Base-by-base conservation (phyloP, 1,140 invertebrate species). In the Leptestheria dahalacensis region DNA sequence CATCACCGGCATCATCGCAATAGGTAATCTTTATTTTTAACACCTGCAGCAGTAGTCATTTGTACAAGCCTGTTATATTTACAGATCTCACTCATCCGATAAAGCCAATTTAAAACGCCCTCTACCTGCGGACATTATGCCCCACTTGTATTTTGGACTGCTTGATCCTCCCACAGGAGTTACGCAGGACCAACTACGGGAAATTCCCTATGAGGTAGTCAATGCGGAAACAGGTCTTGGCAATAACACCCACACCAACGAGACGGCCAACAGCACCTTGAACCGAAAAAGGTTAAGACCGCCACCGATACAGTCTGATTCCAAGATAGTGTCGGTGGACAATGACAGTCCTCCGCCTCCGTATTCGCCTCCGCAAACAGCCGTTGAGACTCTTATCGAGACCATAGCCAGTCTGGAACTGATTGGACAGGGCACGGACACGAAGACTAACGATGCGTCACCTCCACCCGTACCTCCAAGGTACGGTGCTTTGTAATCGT, bases 121-220 rank as follows among this genome's bases (percentile, higher is more conserved):
- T 70, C 71, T 87, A 29, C 82, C 81, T 1, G 74, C 78, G 64
- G 87, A 90, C 72, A 68, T 90, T 3, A 74, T 75, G 63, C 72
- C 75, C 70, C 89, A 94, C 73, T 77, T 96, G 65, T 86, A 94
- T 69, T 94, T 91, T 73, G 82, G 86, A 67, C 75, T 95, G 65
- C 81, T 95, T 52, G 90, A 94, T 64, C 91, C 89, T 64, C 91
- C 89, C 0, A 79, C 81, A 20, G 88, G 87, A 41, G 86, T 95
- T 84, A 85, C 83, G 50, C 87, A 90, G 65, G 84, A 86, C 62
- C 88, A 94, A 68, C 77, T 92, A 2, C 79, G 82, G 64, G 88
- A 95, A 71, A 95, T 95, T 64, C 87, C 91, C 2, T 97, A 93
- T 70, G 91, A 88, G 2, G 87, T 91, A 57, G 88, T 95, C 2